Base-by-base conservation (phyloP, 2,113 vertebrate species). In the Charina bottae region DNA sequence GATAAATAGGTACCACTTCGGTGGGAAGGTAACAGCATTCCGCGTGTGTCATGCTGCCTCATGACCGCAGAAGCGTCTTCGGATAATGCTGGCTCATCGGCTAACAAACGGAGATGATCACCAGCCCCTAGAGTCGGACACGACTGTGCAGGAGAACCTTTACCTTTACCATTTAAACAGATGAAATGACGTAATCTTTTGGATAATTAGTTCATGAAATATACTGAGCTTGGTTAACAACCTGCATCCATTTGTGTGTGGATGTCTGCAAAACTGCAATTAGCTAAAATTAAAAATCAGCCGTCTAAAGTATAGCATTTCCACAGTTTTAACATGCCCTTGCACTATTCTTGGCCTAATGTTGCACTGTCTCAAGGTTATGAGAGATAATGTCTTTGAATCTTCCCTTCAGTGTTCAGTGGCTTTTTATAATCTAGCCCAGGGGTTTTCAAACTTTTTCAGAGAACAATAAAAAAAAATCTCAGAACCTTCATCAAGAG, bases 321-420 rank as follows among this genome's bases (percentile, higher is more conserved):
- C 85, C 53, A 56, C 24, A 37, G 42, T 10, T 33, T 83, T 24
- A 90, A 58, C 42, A 54, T 19, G 42, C 21, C 49, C 84, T 26
- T 87, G n/a, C 62, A 91, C n/a, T 56, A 72, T 87, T 28, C 54
- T n/a, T 87, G 85, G 55, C 4, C 37, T 60, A 46, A 49, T 11
- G 56, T 68, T 68, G 24, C 89, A 88, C 46, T 53, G 28, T 19
- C 90, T 89, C 17, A 11, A n/a, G 10, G 3, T 89, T 15, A 6
- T 88, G 90, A 83, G 94, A 68, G 26, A 93, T 89, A 24, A 93
- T 85, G 46, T 6, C 4, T 64, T n/a, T 60, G 10, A 64, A 26
- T 7, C 24, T 46, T 6, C 37, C 15, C 78, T 19, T 24, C 62
- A 26, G 33, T 72, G 46, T 87, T 26, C 23, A 11, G 28, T 28